Evolutionary conservation across 2,888 invertebrate genomes (phyloP).

Genomic region (Pelosia muscerda): DNA sequence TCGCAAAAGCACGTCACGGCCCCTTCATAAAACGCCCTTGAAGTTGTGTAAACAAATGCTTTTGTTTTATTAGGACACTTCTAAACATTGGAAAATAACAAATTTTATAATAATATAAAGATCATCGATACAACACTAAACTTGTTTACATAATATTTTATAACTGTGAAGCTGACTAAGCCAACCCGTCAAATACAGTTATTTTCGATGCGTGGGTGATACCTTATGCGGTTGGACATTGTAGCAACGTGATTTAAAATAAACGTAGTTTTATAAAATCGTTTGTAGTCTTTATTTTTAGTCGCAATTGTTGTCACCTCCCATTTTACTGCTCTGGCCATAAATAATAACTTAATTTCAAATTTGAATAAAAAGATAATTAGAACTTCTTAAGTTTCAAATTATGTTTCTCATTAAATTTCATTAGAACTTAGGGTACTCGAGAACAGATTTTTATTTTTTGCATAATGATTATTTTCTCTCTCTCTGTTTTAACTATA

Average conservation of each 20-base stretch:
- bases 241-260: slow-evolving; percentile 21
- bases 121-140: slow-evolving; percentile 16
- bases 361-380: not conserved
- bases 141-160: slow-evolving; percentile 24
- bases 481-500: not conserved
- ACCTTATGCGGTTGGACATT: slow-evolving; percentile 27
- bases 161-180: slow-evolving; percentile 28
- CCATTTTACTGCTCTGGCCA: not conserved
- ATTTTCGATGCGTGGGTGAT: slow-evolving; percentile 38
- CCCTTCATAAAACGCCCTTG: slow-evolving; percentile 60
- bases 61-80: slow-evolving; percentile 60
- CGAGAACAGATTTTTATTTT: not conserved
- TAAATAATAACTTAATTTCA: not conserved
- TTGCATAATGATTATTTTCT: not conserved
- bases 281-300: not conserved
- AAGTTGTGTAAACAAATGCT: slow-evolving; percentile 58
- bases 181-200: slow-evolving; percentile 44
- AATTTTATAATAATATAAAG: slow-evolving; percentile 25
- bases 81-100: slow-evolving; percentile 36
- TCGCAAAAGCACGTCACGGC: slow-evolving; percentile 70
- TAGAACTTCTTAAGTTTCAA: not conserved
- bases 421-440: slow-evolving; percentile 1
- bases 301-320: not conserved
- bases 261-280: slow-evolving; percentile 15
- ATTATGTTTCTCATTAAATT: slow-evolving; percentile 1